Conservation (phyloP, 2,113 vertebrate species). For the Centropristis striata region DNA sequence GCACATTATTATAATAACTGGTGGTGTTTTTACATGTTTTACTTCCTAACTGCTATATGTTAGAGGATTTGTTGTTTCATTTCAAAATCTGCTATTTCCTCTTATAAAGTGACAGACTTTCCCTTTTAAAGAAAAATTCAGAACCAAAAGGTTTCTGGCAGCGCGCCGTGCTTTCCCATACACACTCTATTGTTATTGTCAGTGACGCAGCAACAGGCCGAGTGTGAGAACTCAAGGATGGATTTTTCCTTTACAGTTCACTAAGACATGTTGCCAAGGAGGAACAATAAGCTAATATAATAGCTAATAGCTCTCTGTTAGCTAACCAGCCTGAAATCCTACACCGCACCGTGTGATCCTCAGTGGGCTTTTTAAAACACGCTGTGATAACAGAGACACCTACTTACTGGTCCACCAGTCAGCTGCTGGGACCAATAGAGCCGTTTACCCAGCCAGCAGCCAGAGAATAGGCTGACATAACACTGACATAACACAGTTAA, state of each 20-base stretch:
- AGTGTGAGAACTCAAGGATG: constrained; percentile 32
- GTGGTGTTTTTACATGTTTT: too few relatives aligned
- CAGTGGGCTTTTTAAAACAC: constrained; percentile 69
- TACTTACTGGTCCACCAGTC: constrained; percentile 62
- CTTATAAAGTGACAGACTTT: not conserved
- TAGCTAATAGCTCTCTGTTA: constrained; percentile 23
- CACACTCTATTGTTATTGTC: constrained; percentile 9
- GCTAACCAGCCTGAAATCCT: constrained; percentile 46
- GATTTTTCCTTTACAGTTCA: constrained; percentile 23
- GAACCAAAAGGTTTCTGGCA: constrained; percentile 8
- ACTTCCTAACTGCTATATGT: too few relatives aligned
- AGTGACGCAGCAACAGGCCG: not conserved
- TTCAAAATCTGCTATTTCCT: not conserved
- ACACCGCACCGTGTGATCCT: constrained; percentile 61
- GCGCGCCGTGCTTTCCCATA: constrained; percentile 3
- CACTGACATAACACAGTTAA: constrained; percentile 83
- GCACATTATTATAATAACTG: too few relatives aligned
- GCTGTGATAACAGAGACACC: constrained; percentile 76
- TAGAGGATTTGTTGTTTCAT: too few relatives aligned
- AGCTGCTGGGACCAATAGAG: constrained; percentile 76
- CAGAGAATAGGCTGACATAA: constrained; percentile 79
- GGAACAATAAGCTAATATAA: constrained; percentile 54
- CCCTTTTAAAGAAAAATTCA: not conserved
- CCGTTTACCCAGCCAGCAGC: constrained; percentile 78
- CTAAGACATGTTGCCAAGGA: constrained; percentile 21